These are phyloP conservation scores for Tinea pellionella DNA, from an alignment of 2,888 invertebrate genomes.

Conservation along the genomic window DNA sequence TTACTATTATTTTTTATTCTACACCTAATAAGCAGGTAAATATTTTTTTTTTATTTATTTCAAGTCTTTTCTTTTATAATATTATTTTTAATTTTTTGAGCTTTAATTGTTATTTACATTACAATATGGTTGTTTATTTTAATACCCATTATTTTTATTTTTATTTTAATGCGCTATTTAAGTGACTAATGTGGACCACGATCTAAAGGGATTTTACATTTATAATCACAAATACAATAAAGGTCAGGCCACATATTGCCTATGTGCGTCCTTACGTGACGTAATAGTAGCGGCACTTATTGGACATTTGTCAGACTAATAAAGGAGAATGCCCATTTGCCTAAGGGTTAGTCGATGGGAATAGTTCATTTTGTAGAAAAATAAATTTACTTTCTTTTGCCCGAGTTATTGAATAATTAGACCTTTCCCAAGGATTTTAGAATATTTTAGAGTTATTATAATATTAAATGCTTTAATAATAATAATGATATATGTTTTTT, in stretches of 20 bases:
- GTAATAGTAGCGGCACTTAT: too few species aligned
- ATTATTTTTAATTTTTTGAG: conserved; percentile 7
- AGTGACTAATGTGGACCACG: conserved; percentile 68
- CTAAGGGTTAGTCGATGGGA: too few species aligned
- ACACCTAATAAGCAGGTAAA: conserved; percentile 28
- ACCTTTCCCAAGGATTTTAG: too few species aligned
- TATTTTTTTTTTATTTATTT: conserved; percentile 11
- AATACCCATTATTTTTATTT: conserved; percentile 45
- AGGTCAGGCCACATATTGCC: not conserved
- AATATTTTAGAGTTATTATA: too few species aligned
- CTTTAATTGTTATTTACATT: conserved; percentile 9
- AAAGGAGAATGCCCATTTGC: too few species aligned
- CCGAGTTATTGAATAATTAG: too few species aligned
- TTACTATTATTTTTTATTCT: not conserved
- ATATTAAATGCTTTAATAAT: too few species aligned
- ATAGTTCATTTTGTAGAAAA: too few species aligned
- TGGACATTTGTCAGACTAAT: too few species aligned
- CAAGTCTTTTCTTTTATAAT: conserved; percentile 13
- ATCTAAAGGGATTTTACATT: conserved; percentile 36
- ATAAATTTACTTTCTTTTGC: too few species aligned
- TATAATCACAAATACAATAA: not conserved
- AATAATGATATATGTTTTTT: too few species aligned
- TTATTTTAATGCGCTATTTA: conserved; percentile 65
- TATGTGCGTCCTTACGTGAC: not conserved
- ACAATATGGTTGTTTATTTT: conserved; percentile 48